Conservation (phyloP, 2,797 vertebrate genomes). For the Graptemys geographica region DNA sequence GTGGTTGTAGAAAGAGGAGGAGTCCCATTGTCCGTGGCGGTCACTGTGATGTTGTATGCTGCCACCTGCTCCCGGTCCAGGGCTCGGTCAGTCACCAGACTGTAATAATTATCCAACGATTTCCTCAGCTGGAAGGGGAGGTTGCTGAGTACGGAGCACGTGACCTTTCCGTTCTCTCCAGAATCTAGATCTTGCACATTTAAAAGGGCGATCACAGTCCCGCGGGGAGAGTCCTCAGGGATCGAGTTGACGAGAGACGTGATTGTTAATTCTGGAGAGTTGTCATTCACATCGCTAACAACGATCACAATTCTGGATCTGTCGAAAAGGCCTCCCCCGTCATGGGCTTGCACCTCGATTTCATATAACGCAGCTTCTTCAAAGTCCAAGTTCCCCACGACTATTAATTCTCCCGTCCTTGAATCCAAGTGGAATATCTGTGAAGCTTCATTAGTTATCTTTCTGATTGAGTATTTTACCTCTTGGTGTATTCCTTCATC, state of each 20-base stretch:
- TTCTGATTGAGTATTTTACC: slow-evolving; percentile 81
- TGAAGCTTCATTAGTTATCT: slow-evolving; percentile 65
- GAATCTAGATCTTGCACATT: slow-evolving; percentile 73
- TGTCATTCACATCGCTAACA: background rate
- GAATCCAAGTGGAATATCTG: slow-evolving; percentile 63
- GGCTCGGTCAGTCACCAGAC: background rate
- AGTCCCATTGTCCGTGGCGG: background rate
- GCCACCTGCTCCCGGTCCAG: background rate
- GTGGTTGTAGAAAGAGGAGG: background rate
- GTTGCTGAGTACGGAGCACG: background rate
- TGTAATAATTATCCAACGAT: slow-evolving; percentile 12
- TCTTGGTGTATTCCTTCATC: slow-evolving; percentile 84
- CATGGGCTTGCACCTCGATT: background rate
- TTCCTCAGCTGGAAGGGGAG: background rate
- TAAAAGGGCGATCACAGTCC: slow-evolving; percentile 58
- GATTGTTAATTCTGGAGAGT: slow-evolving; percentile 58
- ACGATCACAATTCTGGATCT: background rate
- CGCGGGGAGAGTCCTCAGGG: slow-evolving; percentile 46
- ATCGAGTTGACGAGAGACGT: slow-evolving; percentile 53
- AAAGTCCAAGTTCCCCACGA: slow-evolving; percentile 78
- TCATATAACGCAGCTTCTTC: background rate
- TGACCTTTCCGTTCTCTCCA: slow-evolving; percentile 44
- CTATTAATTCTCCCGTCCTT: slow-evolving; percentile 61
- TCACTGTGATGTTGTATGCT: slow-evolving; percentile 8
- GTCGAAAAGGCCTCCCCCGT: background rate